Conservation (phyloP, 1,140 invertebrate species). For the Apis cerana region DNA sequence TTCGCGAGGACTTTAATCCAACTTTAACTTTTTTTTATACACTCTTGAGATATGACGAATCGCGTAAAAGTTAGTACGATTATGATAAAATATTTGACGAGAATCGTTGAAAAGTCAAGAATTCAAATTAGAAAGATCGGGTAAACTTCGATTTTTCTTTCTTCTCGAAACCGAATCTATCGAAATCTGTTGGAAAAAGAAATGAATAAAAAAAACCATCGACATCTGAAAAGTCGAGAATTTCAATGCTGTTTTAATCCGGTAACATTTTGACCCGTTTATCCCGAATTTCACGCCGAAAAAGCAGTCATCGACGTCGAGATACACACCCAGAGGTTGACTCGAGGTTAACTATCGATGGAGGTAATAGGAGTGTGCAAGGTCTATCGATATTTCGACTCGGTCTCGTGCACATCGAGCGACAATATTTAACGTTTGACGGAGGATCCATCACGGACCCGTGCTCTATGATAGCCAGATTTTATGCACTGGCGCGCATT, state of each 20-base stretch:
- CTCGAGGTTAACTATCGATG: constrained; percentile 11
- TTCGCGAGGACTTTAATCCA: too few relatives aligned
- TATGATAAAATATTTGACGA: too few relatives aligned
- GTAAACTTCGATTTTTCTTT: too few relatives aligned
- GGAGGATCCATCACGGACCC: constrained; percentile 19
- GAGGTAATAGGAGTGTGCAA: background rate
- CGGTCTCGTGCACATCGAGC: constrained; percentile 30
- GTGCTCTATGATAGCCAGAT: constrained; percentile 53
- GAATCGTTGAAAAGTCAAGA: too few relatives aligned
- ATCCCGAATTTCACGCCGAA: background rate
- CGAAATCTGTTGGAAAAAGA: too few relatives aligned
- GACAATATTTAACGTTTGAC: constrained; percentile 34
- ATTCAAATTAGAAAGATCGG: too few relatives aligned
- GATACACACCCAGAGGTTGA: background rate
- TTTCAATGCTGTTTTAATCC: background rate
- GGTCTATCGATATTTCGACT: constrained; percentile 42
- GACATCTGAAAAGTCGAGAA: too few relatives aligned
- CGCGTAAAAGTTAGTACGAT: too few relatives aligned
- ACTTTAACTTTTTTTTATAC: too few relatives aligned
- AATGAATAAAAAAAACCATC: too few relatives aligned
- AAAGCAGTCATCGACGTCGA: background rate
- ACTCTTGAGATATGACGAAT: too few relatives aligned
- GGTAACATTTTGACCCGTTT: background rate
- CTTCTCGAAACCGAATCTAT: too few relatives aligned
- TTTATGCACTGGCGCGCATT: constrained; percentile 60